Evolutionary conservation across 2,888 invertebrate genomes (phyloP).

Genomic region (Seira musarum): DNA sequence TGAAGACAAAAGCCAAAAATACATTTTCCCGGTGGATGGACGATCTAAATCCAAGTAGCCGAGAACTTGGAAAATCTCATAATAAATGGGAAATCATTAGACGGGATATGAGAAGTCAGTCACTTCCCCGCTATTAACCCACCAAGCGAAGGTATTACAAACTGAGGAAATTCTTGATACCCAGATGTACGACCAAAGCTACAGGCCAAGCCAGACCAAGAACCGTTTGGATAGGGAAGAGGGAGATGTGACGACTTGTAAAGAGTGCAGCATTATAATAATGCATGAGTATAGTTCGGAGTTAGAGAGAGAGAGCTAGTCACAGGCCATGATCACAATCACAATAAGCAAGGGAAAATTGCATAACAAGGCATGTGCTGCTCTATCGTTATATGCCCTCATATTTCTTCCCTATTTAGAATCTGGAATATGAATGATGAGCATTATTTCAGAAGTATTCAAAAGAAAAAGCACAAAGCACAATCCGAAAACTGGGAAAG

Average conservation of each 20-base stretch:
- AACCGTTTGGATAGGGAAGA: slow-evolving; percentile 39
- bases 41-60: slow-evolving; percentile 13
- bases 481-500: no score
- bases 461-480: neutral
- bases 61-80: slow-evolving; percentile 50
- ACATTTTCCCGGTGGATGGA: slow-evolving; percentile 27
- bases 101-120: slow-evolving; percentile 54
- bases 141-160: no score
- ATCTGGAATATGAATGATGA: slow-evolving; percentile 5
- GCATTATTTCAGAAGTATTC: neutral
- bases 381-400: slow-evolving; percentile 27
- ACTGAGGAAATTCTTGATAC: no score
- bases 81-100: slow-evolving; percentile 55
- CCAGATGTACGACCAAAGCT: no score
- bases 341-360: no score
- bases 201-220: no score
- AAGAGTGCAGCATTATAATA: slow-evolving; percentile 25
- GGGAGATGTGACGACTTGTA: slow-evolving; percentile 52
- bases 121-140: slow-evolving; percentile 40
- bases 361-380: no score
- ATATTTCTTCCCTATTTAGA: slow-evolving; percentile 24
- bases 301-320: no score
- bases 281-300: neutral
- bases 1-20: slow-evolving; percentile 20
- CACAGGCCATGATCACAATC: slow-evolving; percentile 41